Evolutionary conservation across 1,140 invertebrate genomes (phyloP).

Genomic region (Rhagoletis pomonella): DNA sequence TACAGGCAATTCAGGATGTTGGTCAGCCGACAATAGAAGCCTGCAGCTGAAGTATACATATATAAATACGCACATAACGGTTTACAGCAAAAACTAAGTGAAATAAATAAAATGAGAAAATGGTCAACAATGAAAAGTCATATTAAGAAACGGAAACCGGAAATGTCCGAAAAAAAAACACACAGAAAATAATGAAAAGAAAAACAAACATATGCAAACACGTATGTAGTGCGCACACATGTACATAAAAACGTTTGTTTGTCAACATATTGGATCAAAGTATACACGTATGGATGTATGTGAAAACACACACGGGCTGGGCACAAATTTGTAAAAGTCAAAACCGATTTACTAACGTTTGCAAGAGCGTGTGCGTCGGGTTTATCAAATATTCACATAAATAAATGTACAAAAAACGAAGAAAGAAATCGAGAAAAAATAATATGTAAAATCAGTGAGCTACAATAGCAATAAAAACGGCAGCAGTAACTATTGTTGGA

Average conservation of each 20-base stretch:
- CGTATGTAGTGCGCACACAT: not conserved
- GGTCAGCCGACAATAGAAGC: not conserved
- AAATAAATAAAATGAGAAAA: slow-evolving; percentile 26
- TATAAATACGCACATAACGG: not conserved
- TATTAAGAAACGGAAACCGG: slow-evolving; percentile 25
- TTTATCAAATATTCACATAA: slow-evolving; percentile 49
- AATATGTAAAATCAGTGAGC: slow-evolving; percentile 49
- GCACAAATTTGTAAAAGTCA: not conserved
- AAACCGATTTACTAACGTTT: no score
- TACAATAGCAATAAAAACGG: slow-evolving; percentile 14
- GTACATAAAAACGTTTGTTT: no score
- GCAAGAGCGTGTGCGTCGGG: not conserved
- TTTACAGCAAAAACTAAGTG: not conserved
- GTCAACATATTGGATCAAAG: not conserved
- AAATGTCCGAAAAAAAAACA: slow-evolving; percentile 2
- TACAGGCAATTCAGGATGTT: not conserved
- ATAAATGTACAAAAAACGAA: slow-evolving; percentile 45
- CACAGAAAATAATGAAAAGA: not conserved
- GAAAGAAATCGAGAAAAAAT: slow-evolving; percentile 26
- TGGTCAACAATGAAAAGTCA: slow-evolving; percentile 39
- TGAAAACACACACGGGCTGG: not conserved
- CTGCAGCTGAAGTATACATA: slow-evolving; percentile 15
- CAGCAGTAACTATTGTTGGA: not conserved
- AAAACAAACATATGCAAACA: not conserved
- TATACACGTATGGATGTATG: not conserved